These are phyloP conservation scores for Ceratosolen solmsi DNA, from an alignment of 1,140 invertebrate genomes.

Conservation along the genomic window DNA sequence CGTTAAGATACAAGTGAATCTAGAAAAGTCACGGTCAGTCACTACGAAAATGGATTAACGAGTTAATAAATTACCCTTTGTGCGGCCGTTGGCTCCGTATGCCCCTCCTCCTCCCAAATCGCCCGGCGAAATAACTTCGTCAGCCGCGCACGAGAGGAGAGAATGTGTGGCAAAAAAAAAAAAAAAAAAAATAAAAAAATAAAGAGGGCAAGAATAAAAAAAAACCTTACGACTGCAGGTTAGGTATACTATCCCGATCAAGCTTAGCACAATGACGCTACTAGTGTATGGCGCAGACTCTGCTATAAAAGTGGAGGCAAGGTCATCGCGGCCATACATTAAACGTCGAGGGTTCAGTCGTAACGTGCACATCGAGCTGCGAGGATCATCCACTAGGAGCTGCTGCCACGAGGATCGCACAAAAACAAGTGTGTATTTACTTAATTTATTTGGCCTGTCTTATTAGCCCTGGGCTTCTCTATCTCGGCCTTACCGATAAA, in stretches of 20 bases:
- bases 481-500: no score
- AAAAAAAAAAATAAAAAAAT: background rate
- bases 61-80: no score
- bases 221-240: background rate
- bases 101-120: background rate
- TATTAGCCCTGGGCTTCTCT: no score
- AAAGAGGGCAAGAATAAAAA: background rate
- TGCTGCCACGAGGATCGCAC: background rate
- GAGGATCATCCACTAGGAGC: background rate
- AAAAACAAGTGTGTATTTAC: background rate
- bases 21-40: no score
- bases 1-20: no score
- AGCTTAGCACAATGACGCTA: constrained; percentile 39
- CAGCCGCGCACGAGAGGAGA: background rate
- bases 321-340: constrained; percentile 67
- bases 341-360: constrained; percentile 51
- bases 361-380: background rate
- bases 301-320: constrained; percentile 66
- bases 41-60: no score
- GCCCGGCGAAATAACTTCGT: background rate
- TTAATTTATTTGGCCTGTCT: no score
- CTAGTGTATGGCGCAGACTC: constrained; percentile 52
- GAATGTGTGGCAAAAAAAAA: no score
- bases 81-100: background rate
- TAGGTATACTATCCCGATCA: constrained; percentile 6